A percentile compares a stretch with the other conserved stretches of the same genome.
Evolutionary conservation across 2,888 invertebrate genomes (phyloP).

Genomic region (Pantelozetes paolii): DNA sequence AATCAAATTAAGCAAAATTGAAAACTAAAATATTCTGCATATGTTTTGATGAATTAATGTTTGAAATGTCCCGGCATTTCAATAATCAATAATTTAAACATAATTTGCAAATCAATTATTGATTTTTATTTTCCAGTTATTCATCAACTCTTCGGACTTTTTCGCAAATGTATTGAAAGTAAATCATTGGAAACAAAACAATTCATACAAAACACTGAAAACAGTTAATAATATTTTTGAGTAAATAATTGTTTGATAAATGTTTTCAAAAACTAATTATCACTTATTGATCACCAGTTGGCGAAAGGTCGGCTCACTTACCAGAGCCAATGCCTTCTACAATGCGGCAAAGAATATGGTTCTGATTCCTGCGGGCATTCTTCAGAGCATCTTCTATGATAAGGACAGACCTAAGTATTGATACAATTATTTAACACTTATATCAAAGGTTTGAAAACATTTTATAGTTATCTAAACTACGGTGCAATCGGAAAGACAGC

Average conservation of each 20-base stretch:
- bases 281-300: slow-evolving; percentile 56
- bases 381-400: slow-evolving; percentile 50
- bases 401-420: slow-evolving; percentile 49
- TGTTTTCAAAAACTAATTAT: background rate
- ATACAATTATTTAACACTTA: background rate
- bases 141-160: background rate
- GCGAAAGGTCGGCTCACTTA: slow-evolving; percentile 75
- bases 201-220: background rate
- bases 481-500: slow-evolving; percentile 77
- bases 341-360: slow-evolving; percentile 80
- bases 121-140: background rate
- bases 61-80: too few species aligned
- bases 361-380: slow-evolving; percentile 48
- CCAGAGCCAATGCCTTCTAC: slow-evolving; percentile 79
- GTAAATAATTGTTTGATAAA: background rate
- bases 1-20: too few species aligned
- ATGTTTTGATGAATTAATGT: too few species aligned
- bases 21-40: too few species aligned
- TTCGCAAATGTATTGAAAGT: background rate
- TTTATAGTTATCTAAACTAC: slow-evolving; percentile 47
- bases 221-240: background rate
- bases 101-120: background rate
- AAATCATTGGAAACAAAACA: background rate
- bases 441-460: background rate
- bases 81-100: too few species aligned